Base-by-base conservation (phyloP, 2,113 vertebrate genomes). In the Chionodraco myersi region DNA sequence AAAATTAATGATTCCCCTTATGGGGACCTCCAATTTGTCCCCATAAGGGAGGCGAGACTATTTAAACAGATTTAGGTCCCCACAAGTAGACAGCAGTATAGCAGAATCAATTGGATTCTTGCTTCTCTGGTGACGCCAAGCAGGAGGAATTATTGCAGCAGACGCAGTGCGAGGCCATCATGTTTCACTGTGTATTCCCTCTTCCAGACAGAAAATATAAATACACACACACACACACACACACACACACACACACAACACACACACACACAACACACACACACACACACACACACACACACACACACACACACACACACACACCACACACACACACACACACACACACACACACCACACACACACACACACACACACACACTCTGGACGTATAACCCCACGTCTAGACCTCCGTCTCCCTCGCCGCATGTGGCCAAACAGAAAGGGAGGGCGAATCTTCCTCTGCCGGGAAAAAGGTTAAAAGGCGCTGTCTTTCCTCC, bases 401-500 rank as follows among this genome's bases (percentile, higher is more conserved):
- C 66, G 54, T 86, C 79, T 57, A 68, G 51, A 79, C 54, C 54
- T 61, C 45, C 23, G 16, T 34, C 79, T 78, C 14, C 23, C 59
- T 69, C 66, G 1, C 75, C 41, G 53, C 77, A 68, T 79, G 85
- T 72, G 77, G 69, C 80, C 73, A 15, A 77, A 52, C 69, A 68
- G 77, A 69, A 57, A 80, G 79, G 53, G 80, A 57, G 60, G 66
- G 63, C 10, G 18, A 80, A 67, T 69, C 57, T 79, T 82, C 84
- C 84, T 89, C 78, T 89, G 84, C 82, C 51, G 75, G 92, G 86
- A 93, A 92, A 91, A 71, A 93, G 90, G 92, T 92, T 94, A 92
- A 90, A 92, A 90, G 85, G 86, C 84, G 81, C 84, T 80, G 91
- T 92, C 93, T 91, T 93, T 94, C 91, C 93, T 91, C 88, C 56